Percentiles rank a stretch among this genome's conserved stretches.
Evolutionary conservation across 2,113 vertebrate genomes (phyloP).

Genomic region (Megaceryle maxima): DNA sequence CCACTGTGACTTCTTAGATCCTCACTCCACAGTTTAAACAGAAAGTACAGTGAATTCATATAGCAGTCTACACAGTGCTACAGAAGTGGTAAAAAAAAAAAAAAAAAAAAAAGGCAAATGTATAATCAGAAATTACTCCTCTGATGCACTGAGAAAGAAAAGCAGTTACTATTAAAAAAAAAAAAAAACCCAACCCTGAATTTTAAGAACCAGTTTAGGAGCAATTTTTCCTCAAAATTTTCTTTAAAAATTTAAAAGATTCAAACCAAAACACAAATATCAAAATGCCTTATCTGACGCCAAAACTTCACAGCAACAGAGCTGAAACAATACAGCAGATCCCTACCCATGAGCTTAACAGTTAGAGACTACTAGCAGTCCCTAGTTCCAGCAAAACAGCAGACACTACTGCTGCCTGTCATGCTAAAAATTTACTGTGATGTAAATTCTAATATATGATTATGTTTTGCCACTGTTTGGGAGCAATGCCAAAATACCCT

Average conservation of each 20-base stretch:
- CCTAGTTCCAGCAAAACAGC: not conserved
- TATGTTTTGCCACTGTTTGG: not conserved
- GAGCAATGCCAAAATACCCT: not conserved
- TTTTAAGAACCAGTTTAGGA: not conserved
- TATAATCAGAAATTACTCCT: not conserved
- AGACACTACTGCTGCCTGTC: not conserved
- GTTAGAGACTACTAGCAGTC: not conserved
- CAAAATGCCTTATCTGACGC: not conserved
- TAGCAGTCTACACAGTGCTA: not conserved
- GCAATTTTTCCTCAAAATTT: not conserved
- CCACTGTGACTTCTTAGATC: not conserved
- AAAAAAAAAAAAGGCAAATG: not conserved
- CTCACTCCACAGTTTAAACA: not conserved
- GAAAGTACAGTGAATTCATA: not conserved
- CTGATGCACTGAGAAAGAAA: not conserved
- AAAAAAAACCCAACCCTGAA: rapidly evolving
- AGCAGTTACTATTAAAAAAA: not conserved
- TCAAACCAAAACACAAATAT: not conserved
- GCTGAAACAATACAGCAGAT: not conserved
- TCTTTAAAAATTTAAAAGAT: not conserved
- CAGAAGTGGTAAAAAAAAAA: not conserved
- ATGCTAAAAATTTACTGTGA: not conserved
- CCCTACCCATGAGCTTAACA: not conserved
- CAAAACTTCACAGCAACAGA: not conserved
- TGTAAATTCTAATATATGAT: not conserved